These are phyloP conservation scores for Mycalesis mineus DNA, from an alignment of 2,888 invertebrate genomes.

Conservation along the genomic window DNA sequence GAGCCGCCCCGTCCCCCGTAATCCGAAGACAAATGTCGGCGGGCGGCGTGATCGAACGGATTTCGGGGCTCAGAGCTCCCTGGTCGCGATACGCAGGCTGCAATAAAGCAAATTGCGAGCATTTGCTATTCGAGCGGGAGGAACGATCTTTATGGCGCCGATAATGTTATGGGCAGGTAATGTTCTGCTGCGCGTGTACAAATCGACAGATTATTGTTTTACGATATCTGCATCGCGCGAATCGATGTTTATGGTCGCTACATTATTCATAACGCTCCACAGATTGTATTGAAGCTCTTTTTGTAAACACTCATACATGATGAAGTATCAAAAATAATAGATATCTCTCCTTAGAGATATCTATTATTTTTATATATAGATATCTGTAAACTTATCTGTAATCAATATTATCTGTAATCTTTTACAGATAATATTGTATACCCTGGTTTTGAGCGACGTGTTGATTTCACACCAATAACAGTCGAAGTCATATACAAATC, in stretches of 20 bases:
- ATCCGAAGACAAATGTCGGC: constrained; percentile 21
- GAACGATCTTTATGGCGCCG: constrained; percentile 68
- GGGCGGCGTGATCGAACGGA: constrained; percentile 26
- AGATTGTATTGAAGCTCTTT: not conserved
- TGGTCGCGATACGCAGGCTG: constrained; percentile 56
- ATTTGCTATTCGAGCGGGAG: constrained; percentile 71
- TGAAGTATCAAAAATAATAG: no score
- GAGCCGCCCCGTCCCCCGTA: constrained; percentile 36
- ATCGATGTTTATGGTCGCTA: not conserved
- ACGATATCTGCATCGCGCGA: constrained; percentile 32
- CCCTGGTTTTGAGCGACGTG: no score
- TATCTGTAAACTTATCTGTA: no score
- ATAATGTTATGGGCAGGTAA: constrained; percentile 76
- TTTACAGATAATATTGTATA: no score
- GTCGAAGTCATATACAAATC: no score
- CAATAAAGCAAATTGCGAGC: constrained; percentile 75
- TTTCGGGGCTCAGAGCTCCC: constrained; percentile 40
- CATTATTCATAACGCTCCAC: not conserved
- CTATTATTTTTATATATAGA: no score
- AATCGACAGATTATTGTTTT: constrained; percentile 68
- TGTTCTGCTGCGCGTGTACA: constrained; percentile 64
- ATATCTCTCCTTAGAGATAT: no score
- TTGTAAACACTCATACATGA: no score
- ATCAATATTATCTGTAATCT: no score
- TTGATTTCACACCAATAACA: no score